These are phyloP conservation scores for Phoxinus dragarum DNA, from an alignment of 2,797 vertebrate genomes.

Conservation along the genomic window DNA sequence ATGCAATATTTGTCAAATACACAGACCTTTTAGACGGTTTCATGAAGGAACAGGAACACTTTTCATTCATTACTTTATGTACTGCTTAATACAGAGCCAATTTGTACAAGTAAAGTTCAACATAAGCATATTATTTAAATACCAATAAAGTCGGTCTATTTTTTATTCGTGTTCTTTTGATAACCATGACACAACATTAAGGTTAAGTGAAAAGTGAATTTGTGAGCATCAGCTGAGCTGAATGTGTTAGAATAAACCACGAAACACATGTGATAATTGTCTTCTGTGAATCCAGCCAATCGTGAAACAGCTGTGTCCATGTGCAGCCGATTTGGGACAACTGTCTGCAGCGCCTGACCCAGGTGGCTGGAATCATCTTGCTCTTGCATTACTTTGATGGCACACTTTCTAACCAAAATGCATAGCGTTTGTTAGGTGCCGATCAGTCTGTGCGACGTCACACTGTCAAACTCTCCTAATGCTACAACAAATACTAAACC, in stretches of 20 bases:
- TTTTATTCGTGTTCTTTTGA: neutral
- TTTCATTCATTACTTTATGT: neutral
- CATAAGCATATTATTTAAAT: neutral
- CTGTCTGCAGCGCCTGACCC: too few species aligned
- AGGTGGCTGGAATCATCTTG: too few species aligned
- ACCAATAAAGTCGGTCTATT: neutral
- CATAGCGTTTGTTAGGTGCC: neutral
- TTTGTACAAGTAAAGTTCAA: neutral
- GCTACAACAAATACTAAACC: neutral
- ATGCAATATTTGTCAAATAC: too few species aligned
- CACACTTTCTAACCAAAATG: neutral
- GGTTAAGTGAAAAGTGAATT: neutral
- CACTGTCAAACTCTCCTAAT: neutral
- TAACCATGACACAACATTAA: neutral
- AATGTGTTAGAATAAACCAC: neutral
- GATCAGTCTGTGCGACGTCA: too few species aligned
- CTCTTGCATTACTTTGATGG: too few species aligned
- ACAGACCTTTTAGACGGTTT: neutral
- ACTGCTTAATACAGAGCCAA: neutral
- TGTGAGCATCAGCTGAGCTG: neutral
- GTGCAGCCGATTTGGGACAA: too few species aligned
- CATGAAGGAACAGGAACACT: neutral
- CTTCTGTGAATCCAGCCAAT: too few species aligned
- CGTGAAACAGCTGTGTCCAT: too few species aligned
- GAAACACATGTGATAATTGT: neutral